Evolutionary conservation across 2,888 invertebrate genomes (phyloP).

Genomic region (Meganola albula): DNA sequence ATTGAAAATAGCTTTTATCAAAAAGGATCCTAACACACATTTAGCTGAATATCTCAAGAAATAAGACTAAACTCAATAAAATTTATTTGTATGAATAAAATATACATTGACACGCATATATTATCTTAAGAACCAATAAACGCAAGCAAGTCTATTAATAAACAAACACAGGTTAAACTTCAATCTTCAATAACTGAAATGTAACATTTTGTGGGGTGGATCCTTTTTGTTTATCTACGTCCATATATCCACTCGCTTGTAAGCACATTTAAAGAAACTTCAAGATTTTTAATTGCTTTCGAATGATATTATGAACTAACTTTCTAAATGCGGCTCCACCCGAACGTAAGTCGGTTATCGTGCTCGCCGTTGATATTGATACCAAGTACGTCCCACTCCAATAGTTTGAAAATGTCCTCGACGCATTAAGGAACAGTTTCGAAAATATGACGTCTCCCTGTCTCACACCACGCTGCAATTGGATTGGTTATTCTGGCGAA

Average conservation of each 20-base stretch:
- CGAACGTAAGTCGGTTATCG: too few species aligned
- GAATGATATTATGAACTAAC: too few species aligned
- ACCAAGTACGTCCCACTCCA: too few species aligned
- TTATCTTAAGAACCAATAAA: conserved; percentile 8
- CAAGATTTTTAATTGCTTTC: too few species aligned
- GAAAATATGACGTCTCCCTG: too few species aligned
- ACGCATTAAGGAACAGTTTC: too few species aligned
- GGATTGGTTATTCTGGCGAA: too few species aligned
- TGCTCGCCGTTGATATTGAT: too few species aligned
- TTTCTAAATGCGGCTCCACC: too few species aligned
- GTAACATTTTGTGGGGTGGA: conserved; percentile 8
- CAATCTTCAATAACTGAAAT: conserved; percentile 7
- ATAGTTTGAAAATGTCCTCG: too few species aligned
- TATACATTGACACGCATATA: conserved; percentile 7
- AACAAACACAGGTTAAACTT: conserved; percentile 7
- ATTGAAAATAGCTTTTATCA: conserved; percentile 8
- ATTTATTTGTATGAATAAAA: conserved; percentile 7
- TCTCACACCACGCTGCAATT: too few species aligned
- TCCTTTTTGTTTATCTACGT: not conserved
- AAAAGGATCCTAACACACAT: conserved; percentile 8
- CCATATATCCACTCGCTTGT: not conserved
- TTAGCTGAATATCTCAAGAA: conserved; percentile 8
- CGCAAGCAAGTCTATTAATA: conserved; percentile 8
- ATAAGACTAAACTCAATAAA: conserved; percentile 6
- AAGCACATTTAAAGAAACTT: too few species aligned